Evolutionary conservation across 2,888 invertebrate species (phyloP).

Genomic region (Agonopterix alstromeriana): DNA sequence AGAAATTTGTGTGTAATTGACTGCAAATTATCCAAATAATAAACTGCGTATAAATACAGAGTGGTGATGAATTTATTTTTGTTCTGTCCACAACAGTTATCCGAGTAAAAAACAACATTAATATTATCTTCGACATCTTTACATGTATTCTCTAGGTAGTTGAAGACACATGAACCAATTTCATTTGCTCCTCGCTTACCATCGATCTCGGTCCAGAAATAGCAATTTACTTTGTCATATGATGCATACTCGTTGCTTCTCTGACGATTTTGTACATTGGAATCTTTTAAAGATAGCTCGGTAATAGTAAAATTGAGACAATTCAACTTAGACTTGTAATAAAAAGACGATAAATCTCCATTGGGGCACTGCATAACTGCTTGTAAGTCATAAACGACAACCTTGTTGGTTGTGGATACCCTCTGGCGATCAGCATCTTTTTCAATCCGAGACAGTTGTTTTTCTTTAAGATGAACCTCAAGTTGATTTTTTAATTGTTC

Average conservation of each 20-base stretch:
- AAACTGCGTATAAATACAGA: slow-evolving; percentile 10
- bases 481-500: not conserved
- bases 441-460: slow-evolving; percentile 2
- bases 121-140: slow-evolving; percentile 2
- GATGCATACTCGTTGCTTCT: not conserved
- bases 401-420: not conserved
- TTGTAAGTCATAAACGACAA: slow-evolving; percentile 8
- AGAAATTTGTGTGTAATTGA: slow-evolving; percentile 24
- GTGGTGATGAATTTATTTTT: slow-evolving; percentile 14
- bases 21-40: slow-evolving; percentile 6
- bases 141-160: slow-evolving; percentile 2
- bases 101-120: slow-evolving; percentile 18
- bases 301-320: slow-evolving; percentile 8
- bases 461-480: slow-evolving; percentile 3
- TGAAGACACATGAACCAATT: slow-evolving; percentile 9
- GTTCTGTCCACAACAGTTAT: slow-evolving; percentile 21
- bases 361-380: slow-evolving; percentile 9
- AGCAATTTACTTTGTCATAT: slow-evolving; percentile 7
- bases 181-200: slow-evolving; percentile 8
- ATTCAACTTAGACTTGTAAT: slow-evolving; percentile 9
- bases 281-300: slow-evolving; percentile 1
- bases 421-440: slow-evolving; percentile 1
- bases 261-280: not conserved
- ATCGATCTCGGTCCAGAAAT: slow-evolving; percentile 9
- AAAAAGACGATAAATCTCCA: slow-evolving; percentile 7